phyloP scores from a whole-genome alignment of 2,888 invertebrate species.

The Buathra laborator region DNA sequence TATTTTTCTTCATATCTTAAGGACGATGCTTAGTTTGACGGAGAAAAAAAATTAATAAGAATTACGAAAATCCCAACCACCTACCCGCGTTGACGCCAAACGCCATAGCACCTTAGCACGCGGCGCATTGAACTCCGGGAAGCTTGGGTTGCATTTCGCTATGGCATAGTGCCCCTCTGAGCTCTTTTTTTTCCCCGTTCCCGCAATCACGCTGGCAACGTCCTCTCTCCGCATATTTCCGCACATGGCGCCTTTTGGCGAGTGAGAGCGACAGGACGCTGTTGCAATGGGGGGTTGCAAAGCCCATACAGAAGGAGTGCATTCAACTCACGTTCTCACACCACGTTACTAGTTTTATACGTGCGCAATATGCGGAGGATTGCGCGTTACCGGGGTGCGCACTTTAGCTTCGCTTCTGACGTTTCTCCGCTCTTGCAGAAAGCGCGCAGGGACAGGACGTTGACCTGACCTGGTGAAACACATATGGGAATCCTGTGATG shows the following conservation, averaged over 20 bases:
- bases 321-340: slow-evolving; percentile 63
- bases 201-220: slow-evolving; percentile 46
- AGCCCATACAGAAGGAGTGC: slow-evolving; percentile 65
- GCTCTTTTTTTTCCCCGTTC: slow-evolving; percentile 48
- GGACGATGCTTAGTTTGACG: neutral
- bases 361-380: slow-evolving; percentile 80
- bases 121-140: neutral
- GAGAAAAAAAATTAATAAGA: neutral
- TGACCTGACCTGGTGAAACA: slow-evolving; percentile 86
- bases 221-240: slow-evolving; percentile 31
- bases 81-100: neutral
- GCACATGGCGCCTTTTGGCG: slow-evolving; percentile 60
- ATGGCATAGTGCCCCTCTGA: slow-evolving; percentile 68
- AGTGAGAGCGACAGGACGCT: neutral
- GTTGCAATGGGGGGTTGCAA: slow-evolving; percentile 50
- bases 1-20: no score
- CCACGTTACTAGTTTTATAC: slow-evolving; percentile 22
- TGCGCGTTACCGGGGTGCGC: slow-evolving; percentile 68
- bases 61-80: neutral
- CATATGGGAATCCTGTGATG: slow-evolving; percentile 70
- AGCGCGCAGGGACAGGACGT: slow-evolving; percentile 80
- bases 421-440: slow-evolving; percentile 25
- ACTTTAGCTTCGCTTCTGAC: slow-evolving; percentile 35
- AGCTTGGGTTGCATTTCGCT: slow-evolving; percentile 31
- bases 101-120: slow-evolving; percentile 4